These are phyloP conservation scores for Aleiodes testaceus DNA, from an alignment of 2,888 invertebrate genomes.

Conservation along the genomic window DNA sequence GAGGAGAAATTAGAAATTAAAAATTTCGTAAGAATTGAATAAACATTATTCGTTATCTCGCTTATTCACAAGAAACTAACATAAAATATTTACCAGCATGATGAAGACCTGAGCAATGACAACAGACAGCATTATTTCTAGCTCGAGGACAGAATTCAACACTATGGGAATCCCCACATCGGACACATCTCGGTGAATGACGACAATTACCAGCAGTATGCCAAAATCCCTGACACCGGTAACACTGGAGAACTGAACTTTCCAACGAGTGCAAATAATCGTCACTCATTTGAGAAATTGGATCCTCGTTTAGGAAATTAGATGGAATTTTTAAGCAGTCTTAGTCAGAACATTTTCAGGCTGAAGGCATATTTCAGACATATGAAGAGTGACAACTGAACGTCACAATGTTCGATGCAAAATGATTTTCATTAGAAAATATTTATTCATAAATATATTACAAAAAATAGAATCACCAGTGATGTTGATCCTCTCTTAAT, in stretches of 20 bases:
- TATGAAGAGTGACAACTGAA: too few relatives aligned
- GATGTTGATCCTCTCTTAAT: too few relatives aligned
- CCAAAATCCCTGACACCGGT: slow-evolving; percentile 76
- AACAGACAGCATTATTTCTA: slow-evolving; percentile 74
- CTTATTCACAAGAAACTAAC: not conserved
- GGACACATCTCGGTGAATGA: slow-evolving; percentile 73
- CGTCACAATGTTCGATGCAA: too few relatives aligned
- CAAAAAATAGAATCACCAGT: too few relatives aligned
- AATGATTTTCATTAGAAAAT: too few relatives aligned
- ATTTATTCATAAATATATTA: too few relatives aligned
- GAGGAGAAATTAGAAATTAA: slow-evolving; percentile 4
- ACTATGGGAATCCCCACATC: slow-evolving; percentile 75
- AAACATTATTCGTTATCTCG: not conserved
- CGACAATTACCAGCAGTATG: slow-evolving; percentile 75
- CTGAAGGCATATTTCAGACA: too few relatives aligned
- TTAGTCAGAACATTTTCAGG: too few relatives aligned
- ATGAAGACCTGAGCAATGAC: slow-evolving; percentile 75
- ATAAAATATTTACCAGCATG: slow-evolving; percentile 72
- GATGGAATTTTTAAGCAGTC: too few relatives aligned
- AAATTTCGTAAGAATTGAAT: slow-evolving; percentile 12
- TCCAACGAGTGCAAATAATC: not conserved
- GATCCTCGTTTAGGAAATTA: too few relatives aligned
- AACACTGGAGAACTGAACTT: slow-evolving; percentile 73
- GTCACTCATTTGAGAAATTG: too few relatives aligned
- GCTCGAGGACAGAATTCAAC: slow-evolving; percentile 74